Percentiles rank a stretch among this genome's conserved stretches.
Conservation (phyloP, 2,797 vertebrate genomes). For the Oophaga sylvatica region DNA sequence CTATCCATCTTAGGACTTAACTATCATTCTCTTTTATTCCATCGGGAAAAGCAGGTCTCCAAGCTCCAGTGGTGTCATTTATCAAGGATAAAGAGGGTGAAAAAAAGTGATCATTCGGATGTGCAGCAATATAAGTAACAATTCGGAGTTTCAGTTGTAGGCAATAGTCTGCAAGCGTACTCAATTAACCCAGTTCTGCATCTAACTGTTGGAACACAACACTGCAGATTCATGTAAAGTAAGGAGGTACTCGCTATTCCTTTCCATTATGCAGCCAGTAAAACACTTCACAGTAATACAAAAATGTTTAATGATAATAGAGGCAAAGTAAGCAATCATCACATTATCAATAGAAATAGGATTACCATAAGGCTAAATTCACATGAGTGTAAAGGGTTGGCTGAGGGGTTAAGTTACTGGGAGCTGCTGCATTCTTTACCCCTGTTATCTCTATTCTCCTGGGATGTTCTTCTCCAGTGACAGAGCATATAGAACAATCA, state of each 20-base stretch:
- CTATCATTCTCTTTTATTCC: conserved; percentile 50
- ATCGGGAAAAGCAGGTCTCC: conserved; percentile 47
- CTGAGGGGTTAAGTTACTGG: too few relatives aligned
- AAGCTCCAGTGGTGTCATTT: conserved; percentile 44
- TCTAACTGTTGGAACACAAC: conserved; percentile 3
- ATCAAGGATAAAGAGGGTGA: conserved; percentile 59
- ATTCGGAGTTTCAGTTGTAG: conserved; percentile 12
- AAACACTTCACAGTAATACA: not conserved
- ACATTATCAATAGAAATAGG: too few relatives aligned
- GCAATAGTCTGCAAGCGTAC: not conserved
- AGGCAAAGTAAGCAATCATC: too few relatives aligned
- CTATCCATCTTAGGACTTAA: conserved; percentile 58
- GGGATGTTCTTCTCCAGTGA: too few relatives aligned
- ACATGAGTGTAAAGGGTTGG: too few relatives aligned
- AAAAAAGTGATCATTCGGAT: conserved; percentile 51
- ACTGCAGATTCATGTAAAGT: not conserved
- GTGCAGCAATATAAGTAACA: conserved; percentile 54
- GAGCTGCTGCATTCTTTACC: too few relatives aligned
- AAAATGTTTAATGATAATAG: too few relatives aligned
- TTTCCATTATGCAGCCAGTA: not conserved
- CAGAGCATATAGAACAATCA: too few relatives aligned
- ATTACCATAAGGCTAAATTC: too few relatives aligned
- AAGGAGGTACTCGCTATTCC: not conserved
- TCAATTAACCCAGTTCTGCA: conserved; percentile 53
- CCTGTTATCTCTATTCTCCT: too few relatives aligned